These are phyloP conservation scores for Pelagia noctiluca DNA, from an alignment of 30 jellyfish, hydroid and myxozoan species.

Conservation along the genomic window DNA sequence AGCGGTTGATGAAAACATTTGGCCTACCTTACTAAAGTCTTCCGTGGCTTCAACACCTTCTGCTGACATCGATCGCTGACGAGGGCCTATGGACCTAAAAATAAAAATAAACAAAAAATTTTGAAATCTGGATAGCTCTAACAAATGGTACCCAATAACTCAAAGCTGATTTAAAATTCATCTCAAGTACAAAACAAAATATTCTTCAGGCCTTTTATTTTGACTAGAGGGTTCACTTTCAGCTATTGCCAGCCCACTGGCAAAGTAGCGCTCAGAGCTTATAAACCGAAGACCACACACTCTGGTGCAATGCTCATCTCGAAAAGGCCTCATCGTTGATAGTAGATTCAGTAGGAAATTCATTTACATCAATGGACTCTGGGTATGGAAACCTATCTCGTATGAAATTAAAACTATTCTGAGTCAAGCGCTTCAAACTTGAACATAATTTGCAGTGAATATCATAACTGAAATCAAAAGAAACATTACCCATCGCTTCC, in stretches of 20 bases:
- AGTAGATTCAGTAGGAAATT: too few species aligned
- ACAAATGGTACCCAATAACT: too few species aligned
- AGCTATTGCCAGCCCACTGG: background rate
- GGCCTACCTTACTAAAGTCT: constrained; percentile 48
- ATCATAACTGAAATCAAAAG: background rate
- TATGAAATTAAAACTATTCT: too few species aligned
- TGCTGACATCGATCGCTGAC: constrained; percentile 65
- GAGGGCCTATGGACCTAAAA: background rate
- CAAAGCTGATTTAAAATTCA: too few species aligned
- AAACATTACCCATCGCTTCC: constrained; percentile 62
- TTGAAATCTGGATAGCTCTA: too few species aligned
- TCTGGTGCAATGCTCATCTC: too few species aligned
- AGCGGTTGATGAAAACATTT: background rate
- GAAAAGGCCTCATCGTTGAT: too few species aligned
- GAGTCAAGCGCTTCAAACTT: background rate
- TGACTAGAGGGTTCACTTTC: too few species aligned
- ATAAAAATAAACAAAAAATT: background rate
- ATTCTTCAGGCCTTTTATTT: too few species aligned
- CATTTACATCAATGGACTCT: too few species aligned
- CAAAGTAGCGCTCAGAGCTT: background rate
- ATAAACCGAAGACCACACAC: background rate
- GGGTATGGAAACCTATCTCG: too few species aligned
- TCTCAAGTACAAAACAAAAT: too few species aligned
- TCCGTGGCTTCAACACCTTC: constrained; percentile 70
- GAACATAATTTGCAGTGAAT: background rate